Percentiles rank a stretch among this genome's conserved stretches.
Conservation (phyloP, 2,113 vertebrate species). For the Trochalopteron elliotii region DNA sequence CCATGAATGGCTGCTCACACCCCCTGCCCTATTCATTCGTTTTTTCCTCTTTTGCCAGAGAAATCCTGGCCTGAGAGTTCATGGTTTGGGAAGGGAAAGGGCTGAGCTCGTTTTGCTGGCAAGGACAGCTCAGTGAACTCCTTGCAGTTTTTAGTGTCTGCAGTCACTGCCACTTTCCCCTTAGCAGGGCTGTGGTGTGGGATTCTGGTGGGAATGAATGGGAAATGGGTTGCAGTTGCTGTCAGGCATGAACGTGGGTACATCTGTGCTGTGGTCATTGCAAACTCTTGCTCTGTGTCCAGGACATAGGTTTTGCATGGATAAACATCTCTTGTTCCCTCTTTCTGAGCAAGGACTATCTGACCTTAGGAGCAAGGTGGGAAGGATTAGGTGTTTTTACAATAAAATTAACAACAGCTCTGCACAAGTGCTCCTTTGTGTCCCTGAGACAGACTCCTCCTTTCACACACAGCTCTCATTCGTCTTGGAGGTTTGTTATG, state of each 20-base stretch:
- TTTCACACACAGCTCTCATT: conserved; percentile 22
- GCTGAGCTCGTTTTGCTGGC: background rate
- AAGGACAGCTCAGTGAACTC: background rate
- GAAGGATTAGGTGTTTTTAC: conserved; percentile 42
- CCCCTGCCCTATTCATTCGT: background rate
- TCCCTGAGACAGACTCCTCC: conserved; percentile 21
- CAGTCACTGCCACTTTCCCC: background rate
- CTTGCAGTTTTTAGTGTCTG: background rate
- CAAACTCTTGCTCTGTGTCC: background rate
- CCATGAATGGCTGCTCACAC: background rate
- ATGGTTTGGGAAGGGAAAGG: background rate
- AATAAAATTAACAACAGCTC: conserved; percentile 17
- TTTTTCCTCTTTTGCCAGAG: background rate
- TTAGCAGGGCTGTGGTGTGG: background rate
- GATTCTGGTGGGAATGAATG: background rate
- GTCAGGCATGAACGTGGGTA: fast-evolving
- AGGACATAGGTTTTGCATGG: background rate
- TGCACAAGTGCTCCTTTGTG: conserved; percentile 44
- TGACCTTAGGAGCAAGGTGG: background rate
- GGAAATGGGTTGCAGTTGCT: background rate
- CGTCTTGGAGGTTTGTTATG: conserved; percentile 34
- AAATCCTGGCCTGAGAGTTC: background rate
- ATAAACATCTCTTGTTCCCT: background rate
- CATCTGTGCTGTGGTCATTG: background rate
- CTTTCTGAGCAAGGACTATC: background rate